Conservation (phyloP, 2,888 invertebrate species). For the Orchesellides sinensis region DNA sequence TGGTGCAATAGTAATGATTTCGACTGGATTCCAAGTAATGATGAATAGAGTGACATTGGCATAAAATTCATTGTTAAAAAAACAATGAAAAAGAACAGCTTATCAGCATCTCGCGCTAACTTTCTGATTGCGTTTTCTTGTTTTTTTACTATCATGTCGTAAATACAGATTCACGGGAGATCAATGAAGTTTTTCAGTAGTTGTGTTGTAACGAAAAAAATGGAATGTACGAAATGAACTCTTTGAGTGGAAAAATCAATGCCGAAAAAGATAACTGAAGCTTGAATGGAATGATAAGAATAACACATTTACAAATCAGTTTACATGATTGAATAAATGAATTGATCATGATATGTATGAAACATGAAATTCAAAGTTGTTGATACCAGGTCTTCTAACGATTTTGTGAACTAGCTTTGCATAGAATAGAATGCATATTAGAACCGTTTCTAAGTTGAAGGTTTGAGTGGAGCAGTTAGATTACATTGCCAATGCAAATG, state of each 20-base stretch:
- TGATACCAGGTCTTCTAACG: neutral
- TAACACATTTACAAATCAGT: too few species aligned
- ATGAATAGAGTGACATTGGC: conserved; percentile 10
- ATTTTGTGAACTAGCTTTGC: neutral
- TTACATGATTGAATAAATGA: conserved; percentile 19
- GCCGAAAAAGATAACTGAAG: conserved; percentile 13
- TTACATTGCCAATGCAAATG: neutral
- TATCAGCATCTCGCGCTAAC: neutral
- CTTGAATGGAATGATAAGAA: conserved; percentile 22
- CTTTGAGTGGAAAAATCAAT: neutral
- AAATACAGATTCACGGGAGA: conserved; percentile 45
- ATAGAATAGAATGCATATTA: neutral
- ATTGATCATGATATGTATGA: neutral
- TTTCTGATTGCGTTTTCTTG: neutral
- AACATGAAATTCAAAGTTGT: neutral
- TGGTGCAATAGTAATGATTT: too few species aligned
- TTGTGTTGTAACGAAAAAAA: too few species aligned
- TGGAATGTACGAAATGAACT: too few species aligned
- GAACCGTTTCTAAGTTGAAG: neutral
- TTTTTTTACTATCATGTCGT: conserved; percentile 11
- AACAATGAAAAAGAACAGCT: neutral
- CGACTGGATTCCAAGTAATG: neutral
- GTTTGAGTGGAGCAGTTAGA: neutral
- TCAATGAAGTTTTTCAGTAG: too few species aligned
- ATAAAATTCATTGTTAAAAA: neutral